Evolutionary conservation across 1,140 invertebrate species (phyloP), one percentile per base, ranked within the genome.

Genomic region (Phocides pigmalion): DNA sequence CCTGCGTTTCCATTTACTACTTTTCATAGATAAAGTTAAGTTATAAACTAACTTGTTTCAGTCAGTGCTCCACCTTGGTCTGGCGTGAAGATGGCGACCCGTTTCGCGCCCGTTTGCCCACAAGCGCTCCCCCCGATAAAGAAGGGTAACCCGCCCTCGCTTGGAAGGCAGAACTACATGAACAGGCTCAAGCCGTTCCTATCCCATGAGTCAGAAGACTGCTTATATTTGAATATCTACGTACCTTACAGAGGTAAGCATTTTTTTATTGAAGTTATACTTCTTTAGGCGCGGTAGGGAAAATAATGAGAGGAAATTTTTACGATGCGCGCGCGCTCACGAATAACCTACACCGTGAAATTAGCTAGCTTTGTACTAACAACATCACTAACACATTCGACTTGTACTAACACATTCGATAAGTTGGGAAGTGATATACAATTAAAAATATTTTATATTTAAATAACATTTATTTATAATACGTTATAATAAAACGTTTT

Each of bases 181-280:
- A 92, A 93, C 64, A 92, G 93, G 51, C 87, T 97, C n/a, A 81
- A 95, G 49, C 94, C 95, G 0, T 95, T 94, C 76, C 90, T 98
- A 17, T 92, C 90, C 49, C 94, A 97, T 68, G 96, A 98, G 88
- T 96, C 94, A 50, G 98, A 99, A 91, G 97, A 99, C 87, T 99
- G 98, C 81, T 90, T 99, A 5, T 98, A 97, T 82, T 93, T 99
- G 49, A 99, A 99, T 86, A 95, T 99, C 61, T 99, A 98, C 81
- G 94, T 97, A n/a, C 98, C 98, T 8, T 94, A 94, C 75, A 93
- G 93, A 81, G 92, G 93, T 93, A 90, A 94, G 91, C 58, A 1
- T 11, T 1, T 32, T 28, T 32, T 11, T 28, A 8, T 8, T 28
- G 1, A 28, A 28, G n/a, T n/a, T n/a, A n/a, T n/a, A n/a, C n/a